Base-by-base conservation (phyloP, 2,888 invertebrate species). In the Mesoligia furuncula region DNA sequence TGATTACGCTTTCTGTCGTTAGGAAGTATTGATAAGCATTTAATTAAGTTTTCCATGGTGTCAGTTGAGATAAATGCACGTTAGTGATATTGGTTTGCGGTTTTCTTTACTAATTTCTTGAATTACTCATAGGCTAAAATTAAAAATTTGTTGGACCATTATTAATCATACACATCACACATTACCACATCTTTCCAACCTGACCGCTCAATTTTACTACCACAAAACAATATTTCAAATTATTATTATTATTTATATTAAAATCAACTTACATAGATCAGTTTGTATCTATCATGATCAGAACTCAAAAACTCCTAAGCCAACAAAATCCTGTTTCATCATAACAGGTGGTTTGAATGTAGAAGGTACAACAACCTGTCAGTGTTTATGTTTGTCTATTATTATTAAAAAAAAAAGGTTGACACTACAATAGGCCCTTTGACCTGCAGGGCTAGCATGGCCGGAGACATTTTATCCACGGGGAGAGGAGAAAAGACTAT, bases 1-100 rank as follows among this genome's bases (percentile, higher is more conserved):
- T 85, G 36, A 51, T 73, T 20, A 36, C 31, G 54, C 77, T 87
- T 88, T 90, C 89, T 90, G 85, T 90, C 84, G 88, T 87, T 88
- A 83, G 81, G 61, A 73, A 70, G 64, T 74, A 67, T 75, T 85
- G 88, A 86, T 88, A 88, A 84, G 85, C 77, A 48, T 77, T 79
- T 84, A 85, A 84, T 88, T 84, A 81, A 57, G 42, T 27, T 88
- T 76, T 65, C 75, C 62, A 78, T 77, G 67, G 79, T 87, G 65
- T 84, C 75, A 62, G 76, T 39, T 59, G 73, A 85, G 77, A 85
- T 79, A 78, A 76, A 83, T 77, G 61, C 72, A 71, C 64, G 13
- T 74, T 64, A 75, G 69, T 59, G 27, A 48, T 59, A 59, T 81
- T 81, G 65, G 57, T 75, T 78, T 73, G 27, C 45, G 61, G 73